Base-by-base conservation (phyloP, 1,140 invertebrate species). In the Atta cephalotes region DNA sequence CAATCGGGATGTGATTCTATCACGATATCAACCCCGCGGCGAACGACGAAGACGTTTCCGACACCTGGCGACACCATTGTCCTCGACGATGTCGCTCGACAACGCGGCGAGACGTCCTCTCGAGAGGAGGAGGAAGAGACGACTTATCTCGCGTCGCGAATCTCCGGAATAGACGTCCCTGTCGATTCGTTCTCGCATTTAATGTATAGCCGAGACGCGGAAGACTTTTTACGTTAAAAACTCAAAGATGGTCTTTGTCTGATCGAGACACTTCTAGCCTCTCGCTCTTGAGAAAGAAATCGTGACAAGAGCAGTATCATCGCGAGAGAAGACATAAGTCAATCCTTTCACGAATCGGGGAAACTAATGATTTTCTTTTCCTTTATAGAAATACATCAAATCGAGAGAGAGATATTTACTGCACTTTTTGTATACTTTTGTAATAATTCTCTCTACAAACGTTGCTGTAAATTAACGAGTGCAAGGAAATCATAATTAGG, bases 1-100 rank as follows among this genome's bases (percentile, higher is more conserved):
- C 88, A 90, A 90, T 89, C 86, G 88, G 72, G 60, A 39, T 74
- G 65, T 78, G 89, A 90, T 87, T 72, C 85, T 63, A 90, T 90
- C 88, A 74, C 72, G 89, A 90, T 89, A 90, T 89, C 89, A 89
- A 89, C 72, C 89, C 28, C 78, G 56, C 31, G 72, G 60, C 65
- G 85, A 81, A 89, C 86, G 88, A 89, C 77, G 68, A 79, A 77
- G 85, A 87, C 88, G 80, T 79, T 86, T 86, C 88, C 85, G 88
- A 84, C 85, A 80, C 85, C 74, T 86, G 85, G 85, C 78, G 85
- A 84, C 78, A 76, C 89, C 74, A 90, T 90, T 90, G 89, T 90
- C 78, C 85, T 49, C 66, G 65, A 14, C 71, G 53, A 21, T 4
- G 60, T 56, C 31, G 45, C 78, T 70, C 87, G 49, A 86, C 84